A percentile compares a stretch with the other conserved stretches of the same genome.
phyloP scores from a whole-genome alignment of 1,140 invertebrate species.

The Ceratina australensis region DNA sequence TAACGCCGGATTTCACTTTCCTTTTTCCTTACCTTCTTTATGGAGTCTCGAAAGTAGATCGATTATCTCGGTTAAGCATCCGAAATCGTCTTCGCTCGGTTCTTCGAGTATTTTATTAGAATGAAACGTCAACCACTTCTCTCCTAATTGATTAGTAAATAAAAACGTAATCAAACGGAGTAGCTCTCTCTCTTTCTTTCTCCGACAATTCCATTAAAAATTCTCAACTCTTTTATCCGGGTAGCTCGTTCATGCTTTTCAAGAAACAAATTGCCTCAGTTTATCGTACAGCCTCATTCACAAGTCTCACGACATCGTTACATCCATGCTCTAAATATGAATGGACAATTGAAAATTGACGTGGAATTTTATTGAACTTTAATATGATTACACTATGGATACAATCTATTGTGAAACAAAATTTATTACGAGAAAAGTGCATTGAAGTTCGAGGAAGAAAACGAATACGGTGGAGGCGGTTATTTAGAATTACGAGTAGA shows the following conservation, averaged over 20 bases:
- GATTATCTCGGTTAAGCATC: constrained; percentile 11
- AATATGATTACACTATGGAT: no score
- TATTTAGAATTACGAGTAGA: constrained; percentile 20
- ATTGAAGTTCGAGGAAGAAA: background rate
- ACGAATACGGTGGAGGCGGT: background rate
- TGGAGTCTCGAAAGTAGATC: constrained; percentile 7
- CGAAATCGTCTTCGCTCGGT: background rate
- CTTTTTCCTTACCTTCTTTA: background rate
- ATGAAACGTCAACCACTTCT: no score
- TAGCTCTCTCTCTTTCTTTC: no score
- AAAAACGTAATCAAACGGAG: no score
- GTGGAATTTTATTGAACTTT: no score
- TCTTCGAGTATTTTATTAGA: no score
- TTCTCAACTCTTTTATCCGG: background rate
- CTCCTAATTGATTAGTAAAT: no score
- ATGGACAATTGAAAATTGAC: no score
- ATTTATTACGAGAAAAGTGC: background rate
- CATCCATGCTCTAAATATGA: no score
- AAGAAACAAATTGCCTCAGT: background rate
- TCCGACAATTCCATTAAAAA: background rate
- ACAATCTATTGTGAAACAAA: background rate
- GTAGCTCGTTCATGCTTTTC: background rate
- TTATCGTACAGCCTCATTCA: background rate
- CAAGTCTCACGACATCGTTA: no score
- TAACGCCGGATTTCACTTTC: constrained; percentile 35